These are phyloP conservation scores for Synanceia verrucosa DNA, from an alignment of 2,797 vertebrate genomes.

Conservation along the genomic window DNA sequence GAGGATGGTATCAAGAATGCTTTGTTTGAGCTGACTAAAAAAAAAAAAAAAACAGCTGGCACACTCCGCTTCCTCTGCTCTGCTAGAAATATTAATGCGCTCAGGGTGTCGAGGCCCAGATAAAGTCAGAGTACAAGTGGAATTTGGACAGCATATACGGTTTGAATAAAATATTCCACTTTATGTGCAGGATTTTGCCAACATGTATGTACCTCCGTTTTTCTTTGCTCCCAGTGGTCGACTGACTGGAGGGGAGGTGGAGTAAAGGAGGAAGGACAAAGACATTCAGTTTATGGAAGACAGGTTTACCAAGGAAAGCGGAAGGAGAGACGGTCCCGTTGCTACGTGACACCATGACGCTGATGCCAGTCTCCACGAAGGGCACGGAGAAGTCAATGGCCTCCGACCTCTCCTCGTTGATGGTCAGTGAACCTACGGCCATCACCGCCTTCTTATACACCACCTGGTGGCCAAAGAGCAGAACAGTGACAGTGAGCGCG, in stretches of 20 bases:
- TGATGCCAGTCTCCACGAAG: conserved; percentile 98
- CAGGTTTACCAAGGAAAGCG: conserved; percentile 91
- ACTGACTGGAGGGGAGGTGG: neutral
- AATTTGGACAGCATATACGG: conserved; percentile 54
- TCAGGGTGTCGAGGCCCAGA: conserved; percentile 66
- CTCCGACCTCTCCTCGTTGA: conserved; percentile 96
- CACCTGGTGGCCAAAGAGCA: conserved; percentile 82
- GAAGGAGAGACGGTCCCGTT: conserved; percentile 98
- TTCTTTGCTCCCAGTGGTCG: conserved; percentile 10
- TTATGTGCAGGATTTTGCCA: conserved; percentile 48
- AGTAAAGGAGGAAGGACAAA: neutral
- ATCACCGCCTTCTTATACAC: conserved; percentile 94
- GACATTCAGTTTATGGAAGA: neutral
- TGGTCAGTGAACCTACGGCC: conserved; percentile 96
- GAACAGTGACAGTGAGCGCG: neutral
- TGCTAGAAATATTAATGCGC: conserved; percentile 73
- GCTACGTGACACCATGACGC: conserved; percentile 98
- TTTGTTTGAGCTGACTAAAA: conserved; percentile 62
- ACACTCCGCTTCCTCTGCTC: conserved; percentile 63
- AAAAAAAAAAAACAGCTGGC: conserved; percentile 65
- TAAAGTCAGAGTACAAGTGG: conserved; percentile 67
- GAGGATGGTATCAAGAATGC: conserved; percentile 50
- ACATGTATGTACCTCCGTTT: conserved; percentile 45
- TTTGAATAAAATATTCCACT: conserved; percentile 73
- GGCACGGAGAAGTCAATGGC: conserved; percentile 98